Base-by-base conservation (phyloP, 2,113 vertebrate species). In the Mungos mungo region DNA sequence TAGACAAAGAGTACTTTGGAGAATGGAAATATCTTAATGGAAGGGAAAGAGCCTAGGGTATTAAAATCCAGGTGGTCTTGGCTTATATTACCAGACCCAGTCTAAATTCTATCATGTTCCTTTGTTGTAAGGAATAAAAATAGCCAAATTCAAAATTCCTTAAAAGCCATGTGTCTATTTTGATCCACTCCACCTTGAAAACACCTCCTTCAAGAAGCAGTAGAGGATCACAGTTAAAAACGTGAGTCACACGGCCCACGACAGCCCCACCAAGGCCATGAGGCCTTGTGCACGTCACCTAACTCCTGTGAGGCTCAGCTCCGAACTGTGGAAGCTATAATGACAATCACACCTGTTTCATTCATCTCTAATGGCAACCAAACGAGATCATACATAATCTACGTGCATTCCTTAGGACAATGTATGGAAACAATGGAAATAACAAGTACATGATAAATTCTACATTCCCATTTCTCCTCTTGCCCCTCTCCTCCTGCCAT, bases 321-420 rank as follows among this genome's bases (percentile, higher is more conserved):
- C 47, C 41, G 57, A 60, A 50, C 47, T 47, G 5, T 3, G 14
- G 21, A 19, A 88, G 13, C 33, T 0, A 31, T 27, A 68, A 47
- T 18, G 84, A 35, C 35, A 68, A 76, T 1, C 52, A 38, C 2
- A 57, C 72, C 23, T n/a, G 2, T 66, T 89, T 41, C 63, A 38
- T 21, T 84, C 88, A 63, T 80, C 83, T 91, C 29, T 88, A 54
- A 63, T 31, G 69, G 86, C 29, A 72, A 94, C n/a, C 41, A 91
- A 93, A 27, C 25, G 38, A 91, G n/a, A 66, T 29, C 9, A 15
- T 8, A 93, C 33, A 81, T 33, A 10, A 15, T 25, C 29, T 29
- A 82, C 1, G 35, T 6, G 31, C 29, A 82, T 12, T 54, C 19
- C 57, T 72, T 7, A 65, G 65, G 27, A 92, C 50, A n/a, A 33